These are phyloP conservation scores for Pseudopipra pipra DNA, from an alignment of 2,113 vertebrate genomes.

Conservation along the genomic window DNA sequence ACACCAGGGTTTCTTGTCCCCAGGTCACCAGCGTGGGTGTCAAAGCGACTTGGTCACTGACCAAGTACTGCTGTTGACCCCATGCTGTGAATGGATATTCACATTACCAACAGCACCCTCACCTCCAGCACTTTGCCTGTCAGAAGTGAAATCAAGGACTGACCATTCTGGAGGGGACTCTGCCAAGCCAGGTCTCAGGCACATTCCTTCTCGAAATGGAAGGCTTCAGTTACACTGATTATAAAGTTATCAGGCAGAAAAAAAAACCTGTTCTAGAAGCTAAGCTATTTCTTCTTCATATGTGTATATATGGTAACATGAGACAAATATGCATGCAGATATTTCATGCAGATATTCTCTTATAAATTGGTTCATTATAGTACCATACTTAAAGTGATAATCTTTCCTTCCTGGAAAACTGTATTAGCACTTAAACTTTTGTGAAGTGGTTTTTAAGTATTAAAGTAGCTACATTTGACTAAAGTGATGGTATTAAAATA, in stretches of 20 bases:
- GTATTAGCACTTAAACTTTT: not conserved
- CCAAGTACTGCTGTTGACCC: not conserved
- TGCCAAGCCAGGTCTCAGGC: not conserved
- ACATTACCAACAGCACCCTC: not conserved
- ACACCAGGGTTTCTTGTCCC: not conserved
- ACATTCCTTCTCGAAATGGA: not conserved
- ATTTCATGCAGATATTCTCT: not conserved
- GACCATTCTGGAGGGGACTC: not conserved
- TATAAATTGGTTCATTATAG: not conserved
- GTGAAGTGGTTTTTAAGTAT: not conserved
- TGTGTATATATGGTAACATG: not conserved
- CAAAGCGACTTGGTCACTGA: not conserved
- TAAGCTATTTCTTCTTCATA: not conserved
- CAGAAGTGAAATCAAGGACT: not conserved
- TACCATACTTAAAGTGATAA: not conserved
- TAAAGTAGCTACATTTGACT: not conserved
- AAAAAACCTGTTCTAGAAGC: not conserved
- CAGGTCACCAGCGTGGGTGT: not conserved
- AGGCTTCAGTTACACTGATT: not conserved
- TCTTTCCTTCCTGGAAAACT: not conserved
- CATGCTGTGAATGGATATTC: not conserved
- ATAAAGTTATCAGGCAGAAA: not conserved
- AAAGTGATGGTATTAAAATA: not conserved
- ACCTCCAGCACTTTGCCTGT: not conserved
- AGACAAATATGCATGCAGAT: not conserved